Evolutionary conservation across 2,888 invertebrate genomes (phyloP).

Genomic region (Litoditis marina): DNA sequence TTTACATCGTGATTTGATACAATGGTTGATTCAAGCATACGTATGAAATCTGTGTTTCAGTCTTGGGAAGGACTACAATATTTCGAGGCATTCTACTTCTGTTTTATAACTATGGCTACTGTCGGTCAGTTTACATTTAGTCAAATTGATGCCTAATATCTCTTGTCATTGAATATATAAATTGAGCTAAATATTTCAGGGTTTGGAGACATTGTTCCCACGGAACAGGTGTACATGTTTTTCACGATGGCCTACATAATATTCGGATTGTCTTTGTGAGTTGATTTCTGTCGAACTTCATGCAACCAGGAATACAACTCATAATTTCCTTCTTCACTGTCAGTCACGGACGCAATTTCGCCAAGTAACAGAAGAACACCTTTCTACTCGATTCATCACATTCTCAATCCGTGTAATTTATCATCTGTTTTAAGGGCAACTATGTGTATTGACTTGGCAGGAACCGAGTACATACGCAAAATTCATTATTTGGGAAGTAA

Average conservation of each 20-base stretch:
- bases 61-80: conserved; percentile 58
- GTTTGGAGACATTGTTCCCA: conserved; percentile 61
- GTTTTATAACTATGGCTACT: conserved; percentile 62
- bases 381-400: too few relatives aligned
- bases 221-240: conserved; percentile 60
- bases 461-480: conserved; percentile 60
- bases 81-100: conserved; percentile 61
- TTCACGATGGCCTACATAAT: conserved; percentile 62
- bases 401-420: too few relatives aligned
- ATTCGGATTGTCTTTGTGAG: conserved; percentile 59
- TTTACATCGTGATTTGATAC: too few relatives aligned
- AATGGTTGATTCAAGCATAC: too few relatives aligned
- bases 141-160: too few relatives aligned
- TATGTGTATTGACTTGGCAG: conserved; percentile 62
- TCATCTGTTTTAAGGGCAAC: conserved; percentile 60
- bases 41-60: too few relatives aligned
- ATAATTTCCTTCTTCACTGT: background rate
- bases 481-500: conserved; percentile 60
- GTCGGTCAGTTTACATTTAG: conserved; percentile 44
- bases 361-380: background rate
- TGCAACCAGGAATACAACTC: too few relatives aligned
- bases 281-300: background rate
- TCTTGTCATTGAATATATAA: background rate
- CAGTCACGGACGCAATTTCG: background rate
- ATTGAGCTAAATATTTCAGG: conserved; percentile 23